Base-by-base conservation (phyloP, 2,113 vertebrate species). In the Amia ocellicauda region DNA sequence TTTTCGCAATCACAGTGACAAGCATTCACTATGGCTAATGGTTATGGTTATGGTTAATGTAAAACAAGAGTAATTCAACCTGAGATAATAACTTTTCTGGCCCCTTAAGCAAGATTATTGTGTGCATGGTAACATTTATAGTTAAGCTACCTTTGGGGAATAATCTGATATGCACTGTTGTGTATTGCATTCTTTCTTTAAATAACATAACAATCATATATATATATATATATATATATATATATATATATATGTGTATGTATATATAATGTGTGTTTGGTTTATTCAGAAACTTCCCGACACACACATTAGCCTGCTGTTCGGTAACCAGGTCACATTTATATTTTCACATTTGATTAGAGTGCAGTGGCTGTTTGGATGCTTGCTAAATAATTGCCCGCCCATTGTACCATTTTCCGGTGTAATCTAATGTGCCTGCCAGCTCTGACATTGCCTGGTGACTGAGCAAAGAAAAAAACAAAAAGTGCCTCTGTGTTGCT, bases 371-470 rank as follows among this genome's bases (percentile, higher is more conserved):
- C 57, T 41, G 27, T 41, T 23, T 17, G 11, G 11, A 42, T 23
- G 29, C 19, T 36, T 7, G 58, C 19, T 23, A 23, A 42, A 43
- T 59, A 59, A 59, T 59, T 43, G 19, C 36, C 31, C 57, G 23
- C 4, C 20, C 41, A 60, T 60, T 22, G 27, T 8, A 43, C 22
- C 22, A 8, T 7, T 43, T 40, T 27, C 40, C 16, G 23, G 36
- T 60, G 43, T 60, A 45, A 45, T 60, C 45, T 24, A 45, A 43
- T 45, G 14, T 49, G 36, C 52, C 62, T 22, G 52, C 62, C 19
- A 43, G 54, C 62, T 13, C 24, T 43, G 53, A 17, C 62, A 45
- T 24, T 10, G 26, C 53, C 14, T 23, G 8, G 29, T 64, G 56
- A 22, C 36, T 8, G 53, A 36, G 31, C 31, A 36, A 2, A 36